Conservation (phyloP, 1,140 invertebrate species). For the Drosophila busckii region DNA sequence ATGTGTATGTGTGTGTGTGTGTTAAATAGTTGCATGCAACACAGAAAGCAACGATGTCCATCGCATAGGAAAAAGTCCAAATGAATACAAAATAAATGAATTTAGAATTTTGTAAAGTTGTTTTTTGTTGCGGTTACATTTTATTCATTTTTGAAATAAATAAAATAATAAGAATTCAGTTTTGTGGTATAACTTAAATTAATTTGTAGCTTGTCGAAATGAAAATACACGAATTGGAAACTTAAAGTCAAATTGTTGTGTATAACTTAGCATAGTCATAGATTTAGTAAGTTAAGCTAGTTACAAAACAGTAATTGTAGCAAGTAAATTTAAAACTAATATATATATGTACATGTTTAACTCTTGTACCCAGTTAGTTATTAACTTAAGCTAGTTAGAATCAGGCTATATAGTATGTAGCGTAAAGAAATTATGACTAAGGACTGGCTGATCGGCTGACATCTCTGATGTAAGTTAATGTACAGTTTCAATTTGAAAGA, state of each 20-base stretch:
- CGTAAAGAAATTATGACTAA: not conserved
- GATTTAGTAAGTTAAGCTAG: too few species aligned
- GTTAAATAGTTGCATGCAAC: slow-evolving; percentile 31
- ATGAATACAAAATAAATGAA: slow-evolving; percentile 43
- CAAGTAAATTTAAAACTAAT: too few species aligned
- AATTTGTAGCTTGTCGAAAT: slow-evolving; percentile 23
- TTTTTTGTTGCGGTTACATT: slow-evolving; percentile 49
- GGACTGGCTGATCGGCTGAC: too few species aligned
- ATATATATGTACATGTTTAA: slow-evolving; percentile 35
- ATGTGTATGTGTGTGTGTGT: slow-evolving; percentile 7
- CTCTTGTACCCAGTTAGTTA: slow-evolving; percentile 24
- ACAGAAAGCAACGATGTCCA: slow-evolving; percentile 6
- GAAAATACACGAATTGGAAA: slow-evolving; percentile 28
- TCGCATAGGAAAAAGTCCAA: not conserved
- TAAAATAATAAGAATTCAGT: slow-evolving; percentile 47
- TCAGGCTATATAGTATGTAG: slow-evolving; percentile 22
- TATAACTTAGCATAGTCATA: too few species aligned
- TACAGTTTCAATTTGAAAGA: not conserved
- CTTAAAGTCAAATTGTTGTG: not conserved
- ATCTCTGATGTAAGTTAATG: too few species aligned
- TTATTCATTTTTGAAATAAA: slow-evolving; percentile 76
- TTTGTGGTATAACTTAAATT: slow-evolving; percentile 40
- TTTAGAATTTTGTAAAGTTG: slow-evolving; percentile 57
- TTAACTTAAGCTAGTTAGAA: slow-evolving; percentile 34
- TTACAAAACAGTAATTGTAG: too few species aligned